Conservation (phyloP, 2,888 invertebrate species). For the Scrobipalpa atriplicella region DNA sequence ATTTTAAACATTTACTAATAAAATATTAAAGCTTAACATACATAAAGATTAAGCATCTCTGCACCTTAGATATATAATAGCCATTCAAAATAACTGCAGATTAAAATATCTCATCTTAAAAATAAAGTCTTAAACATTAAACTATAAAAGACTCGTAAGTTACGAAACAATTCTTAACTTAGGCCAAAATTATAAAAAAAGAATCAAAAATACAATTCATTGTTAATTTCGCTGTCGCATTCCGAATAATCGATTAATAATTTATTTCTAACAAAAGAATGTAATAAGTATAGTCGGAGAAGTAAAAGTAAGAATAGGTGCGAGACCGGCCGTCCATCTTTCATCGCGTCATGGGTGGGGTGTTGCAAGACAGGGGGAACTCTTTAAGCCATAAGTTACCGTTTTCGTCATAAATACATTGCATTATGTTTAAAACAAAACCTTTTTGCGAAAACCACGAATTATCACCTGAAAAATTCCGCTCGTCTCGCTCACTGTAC, state of each 20-base stretch:
- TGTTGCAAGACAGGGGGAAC: not conserved
- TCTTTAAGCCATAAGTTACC: not conserved
- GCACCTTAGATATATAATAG: conserved; percentile 81
- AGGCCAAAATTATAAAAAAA: conserved; percentile 72
- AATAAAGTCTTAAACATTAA: conserved; percentile 80
- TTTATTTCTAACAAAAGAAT: conserved; percentile 46
- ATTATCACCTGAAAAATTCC: not conserved
- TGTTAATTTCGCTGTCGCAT: conserved; percentile 72
- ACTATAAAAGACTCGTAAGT: conserved; percentile 73
- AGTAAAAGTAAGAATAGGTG: conserved; percentile 46
- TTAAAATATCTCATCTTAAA: conserved; percentile 83
- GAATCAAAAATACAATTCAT: conserved; percentile 62
- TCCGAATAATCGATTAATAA: conserved; percentile 44
- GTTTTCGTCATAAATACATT: not conserved
- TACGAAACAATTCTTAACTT: conserved; percentile 70
- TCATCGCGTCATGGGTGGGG: not conserved
- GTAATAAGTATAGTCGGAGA: conserved; percentile 57
- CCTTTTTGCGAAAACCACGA: not conserved
- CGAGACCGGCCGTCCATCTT: conserved; percentile 55
- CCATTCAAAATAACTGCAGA: conserved; percentile 82
- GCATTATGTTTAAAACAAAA: not conserved
- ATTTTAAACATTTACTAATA: conserved; percentile 82
- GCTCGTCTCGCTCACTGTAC: conserved; percentile 39
- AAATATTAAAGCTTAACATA: conserved; percentile 84
- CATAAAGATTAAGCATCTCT: conserved; percentile 83